Conservation (phyloP, 2,113 vertebrate genomes). For the Irena cyanogastra region DNA sequence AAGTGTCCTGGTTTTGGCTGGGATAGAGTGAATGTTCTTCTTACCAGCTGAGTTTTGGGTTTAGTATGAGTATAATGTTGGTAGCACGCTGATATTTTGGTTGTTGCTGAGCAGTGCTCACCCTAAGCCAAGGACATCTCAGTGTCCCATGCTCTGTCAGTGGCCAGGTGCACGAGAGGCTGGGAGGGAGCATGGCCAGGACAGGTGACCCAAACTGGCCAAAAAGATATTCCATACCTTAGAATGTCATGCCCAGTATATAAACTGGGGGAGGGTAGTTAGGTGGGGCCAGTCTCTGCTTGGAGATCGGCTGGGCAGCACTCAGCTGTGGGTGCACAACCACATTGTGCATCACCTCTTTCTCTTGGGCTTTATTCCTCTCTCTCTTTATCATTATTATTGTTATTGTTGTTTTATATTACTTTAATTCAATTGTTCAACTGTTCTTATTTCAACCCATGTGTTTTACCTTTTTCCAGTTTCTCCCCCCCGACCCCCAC, state of each 20-base stretch:
- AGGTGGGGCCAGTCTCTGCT: background rate
- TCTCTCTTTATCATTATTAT: background rate
- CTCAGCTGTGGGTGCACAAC: too few species aligned
- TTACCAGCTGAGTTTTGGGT: background rate
- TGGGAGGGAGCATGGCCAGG: background rate
- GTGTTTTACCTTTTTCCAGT: background rate
- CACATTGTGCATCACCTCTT: accelerated
- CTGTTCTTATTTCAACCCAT: background rate
- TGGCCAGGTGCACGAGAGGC: background rate
- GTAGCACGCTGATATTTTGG: background rate
- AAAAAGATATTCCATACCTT: accelerated
- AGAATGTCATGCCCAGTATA: background rate
- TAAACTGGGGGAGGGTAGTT: background rate
- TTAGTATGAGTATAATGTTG: background rate
- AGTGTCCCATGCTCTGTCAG: background rate
- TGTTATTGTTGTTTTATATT: background rate
- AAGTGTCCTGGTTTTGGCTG: background rate
- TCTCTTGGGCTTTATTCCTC: background rate
- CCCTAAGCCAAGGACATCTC: background rate
- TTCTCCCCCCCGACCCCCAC: background rate
- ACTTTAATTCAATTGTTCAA: background rate
- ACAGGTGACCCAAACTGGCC: background rate
- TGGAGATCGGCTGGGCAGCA: background rate
- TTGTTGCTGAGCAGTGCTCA: background rate
- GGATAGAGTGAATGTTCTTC: background rate